phyloP scores from a whole-genome alignment of 2,888 invertebrate genomes.

The Hypomecis punctinalis region DNA sequence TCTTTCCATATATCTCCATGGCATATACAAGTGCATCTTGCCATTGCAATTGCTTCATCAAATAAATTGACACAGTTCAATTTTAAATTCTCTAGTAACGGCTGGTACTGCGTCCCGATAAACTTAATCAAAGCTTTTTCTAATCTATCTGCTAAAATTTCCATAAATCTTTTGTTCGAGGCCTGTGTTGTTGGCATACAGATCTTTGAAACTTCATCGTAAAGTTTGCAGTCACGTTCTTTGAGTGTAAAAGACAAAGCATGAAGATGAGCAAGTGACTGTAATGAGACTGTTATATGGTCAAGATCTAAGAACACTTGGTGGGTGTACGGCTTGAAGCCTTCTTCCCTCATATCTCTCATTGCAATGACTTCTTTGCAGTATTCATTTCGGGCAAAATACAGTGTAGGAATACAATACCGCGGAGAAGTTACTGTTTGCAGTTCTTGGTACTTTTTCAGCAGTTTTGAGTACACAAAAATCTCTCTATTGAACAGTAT shows the following conservation, averaged over 20 bases:
- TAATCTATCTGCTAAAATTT: slow-evolving; percentile 68
- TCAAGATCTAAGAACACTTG: slow-evolving; percentile 64
- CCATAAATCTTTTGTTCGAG: slow-evolving; percentile 65
- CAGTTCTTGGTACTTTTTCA: slow-evolving; percentile 57
- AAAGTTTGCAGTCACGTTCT: slow-evolving; percentile 50
- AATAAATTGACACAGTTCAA: slow-evolving; percentile 56
- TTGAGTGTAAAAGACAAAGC: slow-evolving; percentile 69
- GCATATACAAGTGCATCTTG: slow-evolving; percentile 63
- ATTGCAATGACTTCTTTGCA: slow-evolving; percentile 71
- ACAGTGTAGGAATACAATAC: slow-evolving; percentile 63
- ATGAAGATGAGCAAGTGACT: slow-evolving; percentile 69
- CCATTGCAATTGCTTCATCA: slow-evolving; percentile 50
- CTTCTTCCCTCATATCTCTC: slow-evolving; percentile 65
- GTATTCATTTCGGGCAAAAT: slow-evolving; percentile 62
- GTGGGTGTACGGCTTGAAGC: slow-evolving; percentile 61
- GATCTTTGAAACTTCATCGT: slow-evolving; percentile 52
- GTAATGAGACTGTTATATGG: slow-evolving; percentile 62
- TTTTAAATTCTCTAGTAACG: slow-evolving; percentile 57
- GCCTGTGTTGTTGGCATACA: slow-evolving; percentile 66
- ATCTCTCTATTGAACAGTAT: slow-evolving; percentile 70
- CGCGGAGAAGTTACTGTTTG: slow-evolving; percentile 43
- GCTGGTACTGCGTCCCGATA: slow-evolving; percentile 55
- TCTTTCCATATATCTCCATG: slow-evolving; percentile 82
- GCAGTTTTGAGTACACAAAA: slow-evolving; percentile 64
- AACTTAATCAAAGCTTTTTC: slow-evolving; percentile 64